Evolutionary conservation across 2,797 vertebrate genomes (phyloP).

Genomic region (Catharus ustulatus): DNA sequence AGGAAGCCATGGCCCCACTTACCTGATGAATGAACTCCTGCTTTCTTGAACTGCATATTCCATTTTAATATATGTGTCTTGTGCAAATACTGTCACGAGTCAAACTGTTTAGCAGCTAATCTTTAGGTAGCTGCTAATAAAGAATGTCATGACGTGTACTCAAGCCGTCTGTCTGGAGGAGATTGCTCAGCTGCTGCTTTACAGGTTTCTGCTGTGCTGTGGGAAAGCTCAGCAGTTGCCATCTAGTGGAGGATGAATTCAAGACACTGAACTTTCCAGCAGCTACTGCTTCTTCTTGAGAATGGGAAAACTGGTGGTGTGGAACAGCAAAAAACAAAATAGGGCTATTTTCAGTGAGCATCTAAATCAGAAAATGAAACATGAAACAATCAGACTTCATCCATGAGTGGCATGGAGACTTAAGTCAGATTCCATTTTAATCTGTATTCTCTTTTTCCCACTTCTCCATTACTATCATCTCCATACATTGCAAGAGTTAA

Average conservation of each 20-base stretch:
- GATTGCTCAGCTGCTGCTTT: accelerated
- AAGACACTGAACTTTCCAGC: neutral
- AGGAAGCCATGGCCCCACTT: neutral
- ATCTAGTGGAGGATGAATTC: slow-evolving; percentile 71
- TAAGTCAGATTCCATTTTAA: neutral
- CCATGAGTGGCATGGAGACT: neutral
- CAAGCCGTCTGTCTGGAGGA: neutral
- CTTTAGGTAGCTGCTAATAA: neutral
- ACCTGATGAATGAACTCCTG: neutral
- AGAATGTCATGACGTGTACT: neutral
- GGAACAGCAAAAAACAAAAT: neutral
- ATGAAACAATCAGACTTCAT: neutral
- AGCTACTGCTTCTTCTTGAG: neutral
- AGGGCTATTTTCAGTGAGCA: neutral
- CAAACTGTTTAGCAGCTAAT: neutral
- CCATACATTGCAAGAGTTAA: neutral
- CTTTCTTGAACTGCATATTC: neutral
- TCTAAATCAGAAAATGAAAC: neutral
- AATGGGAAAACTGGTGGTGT: neutral
- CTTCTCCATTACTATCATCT: neutral
- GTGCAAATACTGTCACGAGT: neutral
- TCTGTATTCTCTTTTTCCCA: neutral
- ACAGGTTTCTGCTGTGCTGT: neutral
- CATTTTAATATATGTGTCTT: neutral
- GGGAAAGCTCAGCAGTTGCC: slow-evolving; percentile 64